Evolutionary conservation across 2,888 invertebrate genomes (phyloP).

Genomic region (Strigamia maritima): DNA sequence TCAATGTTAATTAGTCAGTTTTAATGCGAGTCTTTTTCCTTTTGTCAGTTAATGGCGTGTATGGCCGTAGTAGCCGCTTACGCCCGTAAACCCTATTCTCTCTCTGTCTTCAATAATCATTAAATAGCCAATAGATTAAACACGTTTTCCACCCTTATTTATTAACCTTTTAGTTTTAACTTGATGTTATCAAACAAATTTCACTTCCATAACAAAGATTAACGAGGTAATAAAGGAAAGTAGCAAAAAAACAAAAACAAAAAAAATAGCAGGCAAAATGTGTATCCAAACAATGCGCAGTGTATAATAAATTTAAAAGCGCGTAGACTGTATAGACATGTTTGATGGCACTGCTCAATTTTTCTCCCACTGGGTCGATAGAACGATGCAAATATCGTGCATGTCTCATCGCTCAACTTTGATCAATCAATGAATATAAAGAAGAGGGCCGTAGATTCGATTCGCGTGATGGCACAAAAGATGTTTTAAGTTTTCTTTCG

Average conservation of each 20-base stretch:
- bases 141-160: neutral
- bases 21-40: too few relatives aligned
- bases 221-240: neutral
- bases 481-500: neutral
- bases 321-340: neutral
- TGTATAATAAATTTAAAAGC: constrained; percentile 14
- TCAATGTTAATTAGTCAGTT: too few relatives aligned
- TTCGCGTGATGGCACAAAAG: neutral
- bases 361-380: constrained; percentile 12
- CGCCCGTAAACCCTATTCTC: too few relatives aligned
- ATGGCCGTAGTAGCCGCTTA: too few relatives aligned
- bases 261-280: neutral
- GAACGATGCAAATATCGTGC: constrained; percentile 11
- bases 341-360: constrained; percentile 25
- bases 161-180: neutral
- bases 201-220: neutral
- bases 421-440: constrained; percentile 32
- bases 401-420: constrained; percentile 26
- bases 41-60: too few relatives aligned
- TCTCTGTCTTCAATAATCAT: neutral
- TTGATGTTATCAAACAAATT: neutral
- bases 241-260: neutral
- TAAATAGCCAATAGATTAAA: too few relatives aligned
- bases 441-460: constrained; percentile 1
- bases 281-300: neutral